These are phyloP conservation scores for Physella acuta DNA, from an alignment of 1,140 invertebrate genomes.

Conservation along the genomic window DNA sequence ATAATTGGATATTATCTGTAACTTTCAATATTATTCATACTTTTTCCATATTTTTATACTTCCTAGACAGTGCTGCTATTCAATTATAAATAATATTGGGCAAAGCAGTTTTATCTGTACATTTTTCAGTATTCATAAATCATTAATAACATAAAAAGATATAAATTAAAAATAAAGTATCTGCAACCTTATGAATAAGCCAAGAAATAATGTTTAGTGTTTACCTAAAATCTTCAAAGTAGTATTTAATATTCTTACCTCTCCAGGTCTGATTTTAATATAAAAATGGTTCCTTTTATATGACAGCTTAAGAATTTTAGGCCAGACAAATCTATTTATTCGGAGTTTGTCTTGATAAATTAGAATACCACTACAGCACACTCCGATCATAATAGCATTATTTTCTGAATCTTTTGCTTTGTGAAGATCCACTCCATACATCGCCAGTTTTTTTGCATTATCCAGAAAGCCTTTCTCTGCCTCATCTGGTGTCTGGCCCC, in stretches of 20 bases:
- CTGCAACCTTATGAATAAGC: too few species aligned
- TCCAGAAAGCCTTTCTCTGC: slow-evolving; percentile 95
- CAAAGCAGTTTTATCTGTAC: too few species aligned
- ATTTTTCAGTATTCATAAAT: too few species aligned
- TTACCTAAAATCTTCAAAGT: too few species aligned
- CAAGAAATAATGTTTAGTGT: too few species aligned
- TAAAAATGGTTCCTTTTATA: slow-evolving; percentile 99
- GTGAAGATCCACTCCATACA: slow-evolving; percentile 97
- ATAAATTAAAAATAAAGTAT: not conserved
- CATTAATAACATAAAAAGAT: not conserved
- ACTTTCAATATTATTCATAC: too few species aligned
- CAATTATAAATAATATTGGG: too few species aligned
- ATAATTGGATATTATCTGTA: too few species aligned
- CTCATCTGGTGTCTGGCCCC: slow-evolving; percentile 92
- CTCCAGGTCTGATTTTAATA: slow-evolving; percentile 94
- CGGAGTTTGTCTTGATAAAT: slow-evolving; percentile 93
- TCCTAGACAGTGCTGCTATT: too few species aligned
- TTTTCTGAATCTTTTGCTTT: slow-evolving; percentile 94
- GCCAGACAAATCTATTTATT: slow-evolving; percentile 98
- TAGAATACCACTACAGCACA: slow-evolving; percentile 91
- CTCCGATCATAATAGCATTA: slow-evolving; percentile 93
- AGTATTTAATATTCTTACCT: slow-evolving; percentile 61
- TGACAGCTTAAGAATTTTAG: slow-evolving; percentile 98
- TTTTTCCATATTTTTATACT: too few species aligned
- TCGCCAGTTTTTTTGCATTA: slow-evolving; percentile 95